Percentiles rank a stretch among this genome's conserved stretches.
These are phyloP conservation scores for Aricia agestis DNA, from an alignment of 1,140 invertebrate species.

Conservation along the genomic window DNA sequence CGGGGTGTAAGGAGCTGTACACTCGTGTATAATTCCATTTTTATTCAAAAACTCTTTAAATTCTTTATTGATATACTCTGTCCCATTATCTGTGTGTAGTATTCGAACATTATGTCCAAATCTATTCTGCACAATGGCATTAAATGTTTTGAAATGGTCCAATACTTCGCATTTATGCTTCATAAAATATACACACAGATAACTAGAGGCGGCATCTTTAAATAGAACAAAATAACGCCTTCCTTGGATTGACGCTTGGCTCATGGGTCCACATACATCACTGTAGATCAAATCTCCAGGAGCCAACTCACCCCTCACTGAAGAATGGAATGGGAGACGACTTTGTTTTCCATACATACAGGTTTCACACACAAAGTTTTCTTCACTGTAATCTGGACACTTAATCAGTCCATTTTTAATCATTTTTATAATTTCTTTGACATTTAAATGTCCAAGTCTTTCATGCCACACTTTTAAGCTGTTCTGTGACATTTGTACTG, in stretches of 20 bases:
- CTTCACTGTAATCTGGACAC: conserved; percentile 13
- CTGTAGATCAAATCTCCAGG: conserved; percentile 54
- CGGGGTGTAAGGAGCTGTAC: conserved; percentile 46
- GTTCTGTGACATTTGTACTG: conserved; percentile 25
- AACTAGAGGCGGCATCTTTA: conserved; percentile 58
- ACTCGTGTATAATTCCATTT: conserved; percentile 43
- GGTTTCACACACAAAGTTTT: conserved; percentile 49
- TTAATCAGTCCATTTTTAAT: conserved; percentile 19
- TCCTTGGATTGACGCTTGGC: conserved; percentile 46
- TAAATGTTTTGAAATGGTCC: conserved; percentile 44
- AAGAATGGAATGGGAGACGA: conserved; percentile 38
- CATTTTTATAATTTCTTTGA: conserved; percentile 42
- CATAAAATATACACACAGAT: conserved; percentile 58
- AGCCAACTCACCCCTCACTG: conserved; percentile 25
- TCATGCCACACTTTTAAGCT: conserved; percentile 40
- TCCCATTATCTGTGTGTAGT: conserved; percentile 57
- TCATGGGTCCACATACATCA: conserved; percentile 20
- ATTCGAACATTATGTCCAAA: conserved; percentile 34
- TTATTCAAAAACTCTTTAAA: conserved; percentile 39
- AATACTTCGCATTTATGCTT: conserved; percentile 58
- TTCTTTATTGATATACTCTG: conserved; percentile 46
- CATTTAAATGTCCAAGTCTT: conserved; percentile 36
- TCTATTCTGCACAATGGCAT: conserved; percentile 41
- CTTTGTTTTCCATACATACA: conserved; percentile 52
- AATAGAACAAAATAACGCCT: conserved; percentile 57